These are phyloP conservation scores for Ammodytes marinus DNA, from an alignment of 2,113 vertebrate species.

Conservation along the genomic window DNA sequence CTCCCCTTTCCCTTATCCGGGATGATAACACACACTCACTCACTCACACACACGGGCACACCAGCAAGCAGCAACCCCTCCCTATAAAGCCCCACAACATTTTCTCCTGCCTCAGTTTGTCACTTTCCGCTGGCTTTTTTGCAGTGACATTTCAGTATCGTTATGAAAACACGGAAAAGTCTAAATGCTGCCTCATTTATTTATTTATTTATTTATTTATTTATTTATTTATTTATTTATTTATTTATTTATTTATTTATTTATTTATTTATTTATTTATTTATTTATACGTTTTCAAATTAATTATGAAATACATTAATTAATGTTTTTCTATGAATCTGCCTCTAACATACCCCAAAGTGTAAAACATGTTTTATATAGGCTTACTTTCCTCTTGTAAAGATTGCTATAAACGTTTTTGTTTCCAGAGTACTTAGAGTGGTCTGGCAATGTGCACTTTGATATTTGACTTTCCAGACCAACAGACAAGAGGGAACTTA, in stretches of 20 bases:
- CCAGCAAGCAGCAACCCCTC: constrained; percentile 49
- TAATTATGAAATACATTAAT: no score
- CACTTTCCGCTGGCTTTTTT: not conserved
- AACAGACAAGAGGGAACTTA: not conserved
- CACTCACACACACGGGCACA: constrained; percentile 11
- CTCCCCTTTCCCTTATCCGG: constrained; percentile 30
- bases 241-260: no score
- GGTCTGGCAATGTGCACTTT: not conserved
- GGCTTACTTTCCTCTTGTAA: not conserved
- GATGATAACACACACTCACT: constrained; percentile 43
- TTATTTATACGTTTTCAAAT: no score
- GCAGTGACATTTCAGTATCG: not conserved
- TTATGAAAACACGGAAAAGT: no score
- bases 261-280: no score
- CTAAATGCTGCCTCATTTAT: no score
- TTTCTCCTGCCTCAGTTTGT: not conserved
- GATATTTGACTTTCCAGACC: not conserved
- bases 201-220: no score
- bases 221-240: no score
- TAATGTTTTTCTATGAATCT: not conserved
- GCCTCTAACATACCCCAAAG: not conserved
- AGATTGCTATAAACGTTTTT: no score
- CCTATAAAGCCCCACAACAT: constrained; percentile 27
- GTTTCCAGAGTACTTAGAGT: not conserved
- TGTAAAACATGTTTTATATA: not conserved